Evolutionary conservation across 2,113 vertebrate species (phyloP).

Genomic region (Pholis gunnellus): DNA sequence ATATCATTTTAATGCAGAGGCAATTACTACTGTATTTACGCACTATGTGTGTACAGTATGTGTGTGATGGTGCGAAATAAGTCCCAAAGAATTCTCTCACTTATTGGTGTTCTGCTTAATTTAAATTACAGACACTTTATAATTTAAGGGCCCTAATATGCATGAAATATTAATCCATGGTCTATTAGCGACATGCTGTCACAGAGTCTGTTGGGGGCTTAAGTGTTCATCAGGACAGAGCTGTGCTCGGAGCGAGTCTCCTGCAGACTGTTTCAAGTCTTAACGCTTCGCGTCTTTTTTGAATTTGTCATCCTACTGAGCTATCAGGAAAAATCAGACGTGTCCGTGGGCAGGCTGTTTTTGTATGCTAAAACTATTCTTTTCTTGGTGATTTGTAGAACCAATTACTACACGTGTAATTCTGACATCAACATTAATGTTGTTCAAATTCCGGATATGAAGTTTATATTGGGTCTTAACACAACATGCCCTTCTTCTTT

Average conservation of each 20-base stretch:
- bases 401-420: constrained; percentile 3
- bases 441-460: neutral
- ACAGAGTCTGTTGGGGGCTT: constrained; percentile 72
- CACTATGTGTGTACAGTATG: neutral
- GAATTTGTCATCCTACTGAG: constrained; percentile 46
- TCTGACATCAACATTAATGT: neutral
- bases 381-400: constrained; percentile 6
- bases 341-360: constrained; percentile 7
- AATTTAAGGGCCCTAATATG: constrained; percentile 68
- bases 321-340: constrained; percentile 26
- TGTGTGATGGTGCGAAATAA: neutral
- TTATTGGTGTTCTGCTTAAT: constrained; percentile 32
- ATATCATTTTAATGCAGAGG: neutral
- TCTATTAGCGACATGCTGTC: constrained; percentile 72
- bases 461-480: constrained; percentile 4
- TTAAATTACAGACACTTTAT: constrained; percentile 65
- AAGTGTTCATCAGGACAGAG: constrained; percentile 76
- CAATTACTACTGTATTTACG: neutral
- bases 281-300: constrained; percentile 48
- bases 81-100: constrained; percentile 3
- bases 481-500: neutral
- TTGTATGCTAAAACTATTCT: constrained; percentile 22
- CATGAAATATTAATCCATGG: constrained; percentile 78
- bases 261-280: constrained; percentile 55
- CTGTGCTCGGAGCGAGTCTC: constrained; percentile 53